Conservation (phyloP, 2,888 invertebrate species). For the Chaetogeoica ovagalla region DNA sequence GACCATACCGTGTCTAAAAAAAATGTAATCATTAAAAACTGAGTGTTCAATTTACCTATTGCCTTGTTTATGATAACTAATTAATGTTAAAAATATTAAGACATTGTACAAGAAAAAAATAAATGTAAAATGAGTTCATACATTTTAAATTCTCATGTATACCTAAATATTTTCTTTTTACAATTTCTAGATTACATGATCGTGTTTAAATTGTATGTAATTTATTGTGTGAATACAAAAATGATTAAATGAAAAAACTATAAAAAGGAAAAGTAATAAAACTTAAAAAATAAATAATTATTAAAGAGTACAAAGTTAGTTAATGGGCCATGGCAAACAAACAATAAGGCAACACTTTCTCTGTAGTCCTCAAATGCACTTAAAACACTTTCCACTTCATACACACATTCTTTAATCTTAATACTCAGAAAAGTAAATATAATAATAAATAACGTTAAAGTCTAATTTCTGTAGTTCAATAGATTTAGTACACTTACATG, state of each 20-base stretch:
- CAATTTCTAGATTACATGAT: background rate
- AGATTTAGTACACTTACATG: conserved; percentile 72
- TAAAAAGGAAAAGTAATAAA: conserved; percentile 18
- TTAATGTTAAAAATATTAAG: background rate
- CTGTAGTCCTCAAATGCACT: conserved; percentile 22
- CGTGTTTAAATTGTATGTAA: background rate
- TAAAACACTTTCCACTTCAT: conserved; percentile 21
- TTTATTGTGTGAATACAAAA: conserved; percentile 26
- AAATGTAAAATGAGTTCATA: background rate
- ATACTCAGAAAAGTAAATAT: background rate
- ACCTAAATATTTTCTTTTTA: too few relatives aligned
- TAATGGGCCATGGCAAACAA: conserved; percentile 12
- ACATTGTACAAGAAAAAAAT: background rate
- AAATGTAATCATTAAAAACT: background rate
- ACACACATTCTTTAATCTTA: background rate
- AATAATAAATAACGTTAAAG: background rate
- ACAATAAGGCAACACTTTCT: conserved; percentile 35
- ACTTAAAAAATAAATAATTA: background rate
- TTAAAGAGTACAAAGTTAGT: background rate
- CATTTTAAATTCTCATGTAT: background rate
- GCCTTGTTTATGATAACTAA: background rate
- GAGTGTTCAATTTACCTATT: background rate
- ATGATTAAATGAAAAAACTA: conserved; percentile 9
- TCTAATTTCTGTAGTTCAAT: background rate
- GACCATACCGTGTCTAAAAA: background rate